Evolutionary conservation across 2,113 vertebrate genomes (phyloP), one percentile per base, ranked within the genome.

Genomic region (Acinonyx jubatus): DNA sequence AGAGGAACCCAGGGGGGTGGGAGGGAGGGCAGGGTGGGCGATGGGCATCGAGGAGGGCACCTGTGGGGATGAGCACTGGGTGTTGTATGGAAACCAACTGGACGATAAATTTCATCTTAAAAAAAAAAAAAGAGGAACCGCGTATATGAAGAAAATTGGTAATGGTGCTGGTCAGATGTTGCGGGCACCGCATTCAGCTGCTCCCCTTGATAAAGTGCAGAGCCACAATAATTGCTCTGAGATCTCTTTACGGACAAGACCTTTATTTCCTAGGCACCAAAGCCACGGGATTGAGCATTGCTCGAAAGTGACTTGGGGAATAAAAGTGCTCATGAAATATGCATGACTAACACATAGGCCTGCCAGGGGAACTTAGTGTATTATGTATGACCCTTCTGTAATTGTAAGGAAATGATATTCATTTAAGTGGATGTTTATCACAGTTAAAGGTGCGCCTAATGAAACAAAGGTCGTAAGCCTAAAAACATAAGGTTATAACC

Each of bases 341-440:
- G 96, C 98, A 99, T 99, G 98, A 98, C 96, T 96, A 98, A 98
- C 98, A 98, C 98, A 98, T 97, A 98, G 95, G 98, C 98, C 98
- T 98, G 98, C 97, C 97, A 98, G 96, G 93, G 97, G 98, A 99
- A 98, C 97, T 98, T 97, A 98, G 98, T 98, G 97, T 99, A 98
- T 99, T 99, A 99, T 98, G 98, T 98, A 98, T 99, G 98, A 99
- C 98, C 98, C 98, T 98, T 97, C 98, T 98, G 98, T 99, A 98
- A 99, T 99, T 98, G 98, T 98, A 98, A 98, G 98, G 98, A 98
- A 99, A 99, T 98, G 80, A 98, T 98, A 99, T 98, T 99, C 97
- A 99, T 98, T 99, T 99, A 98, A 98, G 98, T 98, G 97, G 97
- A 98, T 99, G 98, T 99, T 99, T 99, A 99, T 99, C 98, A 99